phyloP scores from a whole-genome alignment of 2,113 vertebrate genomes.

The Connochaetes taurinus region DNA sequence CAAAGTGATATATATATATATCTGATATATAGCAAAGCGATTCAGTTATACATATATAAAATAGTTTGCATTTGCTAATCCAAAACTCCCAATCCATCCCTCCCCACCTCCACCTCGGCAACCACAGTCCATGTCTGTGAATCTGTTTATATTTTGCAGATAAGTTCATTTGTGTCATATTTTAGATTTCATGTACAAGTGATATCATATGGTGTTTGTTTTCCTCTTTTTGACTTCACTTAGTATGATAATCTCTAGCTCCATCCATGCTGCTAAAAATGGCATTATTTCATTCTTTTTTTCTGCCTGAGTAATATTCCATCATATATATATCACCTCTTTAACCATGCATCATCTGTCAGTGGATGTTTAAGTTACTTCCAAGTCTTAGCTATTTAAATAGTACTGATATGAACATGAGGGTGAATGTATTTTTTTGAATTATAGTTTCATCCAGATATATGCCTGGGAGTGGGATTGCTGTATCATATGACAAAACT shows the following conservation, averaged over 20 bases:
- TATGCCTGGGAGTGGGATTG: not conserved
- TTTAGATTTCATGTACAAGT: not conserved
- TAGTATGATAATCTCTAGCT: not conserved
- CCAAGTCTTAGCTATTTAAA: not conserved
- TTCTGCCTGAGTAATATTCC: not conserved
- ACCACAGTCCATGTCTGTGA: not conserved
- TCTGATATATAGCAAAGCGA: not conserved
- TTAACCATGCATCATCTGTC: not conserved
- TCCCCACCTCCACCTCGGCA: not conserved
- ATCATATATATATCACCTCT: not conserved
- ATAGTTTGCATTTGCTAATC: not conserved
- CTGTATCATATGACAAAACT: not conserved
- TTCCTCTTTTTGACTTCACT: not conserved
- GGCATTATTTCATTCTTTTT: not conserved
- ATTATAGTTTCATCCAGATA: not conserved
- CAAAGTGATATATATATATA: not conserved
- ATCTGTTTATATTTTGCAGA: not conserved
- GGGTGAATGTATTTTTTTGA: not conserved
- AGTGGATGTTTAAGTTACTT: not conserved
- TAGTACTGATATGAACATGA: not conserved
- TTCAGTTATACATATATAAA: not conserved
- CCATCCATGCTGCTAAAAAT: not conserved
- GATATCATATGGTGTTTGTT: not conserved
- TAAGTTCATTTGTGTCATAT: not conserved
- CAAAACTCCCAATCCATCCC: not conserved